Evolutionary conservation across 2,113 vertebrate species (phyloP).

Genomic region (Holacanthus passer): DNA sequence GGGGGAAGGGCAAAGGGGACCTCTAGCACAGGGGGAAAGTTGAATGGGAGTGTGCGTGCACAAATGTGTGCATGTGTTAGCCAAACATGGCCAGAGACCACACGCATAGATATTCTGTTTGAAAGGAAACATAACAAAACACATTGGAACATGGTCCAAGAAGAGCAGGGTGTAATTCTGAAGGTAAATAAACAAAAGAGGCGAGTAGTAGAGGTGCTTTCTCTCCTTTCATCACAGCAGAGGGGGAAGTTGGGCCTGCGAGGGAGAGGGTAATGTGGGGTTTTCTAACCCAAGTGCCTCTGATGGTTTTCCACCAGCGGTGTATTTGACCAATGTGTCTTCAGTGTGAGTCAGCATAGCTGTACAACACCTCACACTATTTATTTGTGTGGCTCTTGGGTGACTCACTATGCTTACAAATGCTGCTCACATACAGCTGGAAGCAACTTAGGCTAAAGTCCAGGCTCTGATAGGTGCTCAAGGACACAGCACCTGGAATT

Average conservation of each 20-base stretch:
- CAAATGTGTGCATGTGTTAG: slow-evolving; percentile 70
- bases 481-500: slow-evolving; percentile 67
- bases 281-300: slow-evolving; percentile 66
- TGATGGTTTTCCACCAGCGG: slow-evolving; percentile 70
- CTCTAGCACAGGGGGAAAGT: slow-evolving; percentile 79
- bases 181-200: slow-evolving; percentile 83
- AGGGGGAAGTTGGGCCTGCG: slow-evolving; percentile 56
- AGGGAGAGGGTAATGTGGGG: slow-evolving; percentile 66
- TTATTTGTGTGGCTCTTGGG: slow-evolving; percentile 72
- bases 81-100: slow-evolving; percentile 81
- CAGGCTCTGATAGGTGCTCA: slow-evolving; percentile 50
- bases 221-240: slow-evolving; percentile 75
- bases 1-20: slow-evolving; percentile 80
- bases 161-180: slow-evolving; percentile 82
- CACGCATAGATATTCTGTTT: slow-evolving; percentile 82
- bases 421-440: slow-evolving; percentile 64
- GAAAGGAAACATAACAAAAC: slow-evolving; percentile 83
- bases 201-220: slow-evolving; percentile 67
- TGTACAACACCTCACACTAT: slow-evolving; percentile 70
- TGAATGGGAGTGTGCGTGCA: slow-evolving; percentile 77
- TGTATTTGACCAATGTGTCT: slow-evolving; percentile 61
- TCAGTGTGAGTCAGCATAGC: slow-evolving; percentile 72
- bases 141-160: slow-evolving; percentile 81
- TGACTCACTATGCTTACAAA: slow-evolving; percentile 71
- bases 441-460: slow-evolving; percentile 58